Percentiles rank a stretch among this genome's conserved stretches.
phyloP scores from a whole-genome alignment of 2,113 vertebrate species.

The Xiphias gladius region DNA sequence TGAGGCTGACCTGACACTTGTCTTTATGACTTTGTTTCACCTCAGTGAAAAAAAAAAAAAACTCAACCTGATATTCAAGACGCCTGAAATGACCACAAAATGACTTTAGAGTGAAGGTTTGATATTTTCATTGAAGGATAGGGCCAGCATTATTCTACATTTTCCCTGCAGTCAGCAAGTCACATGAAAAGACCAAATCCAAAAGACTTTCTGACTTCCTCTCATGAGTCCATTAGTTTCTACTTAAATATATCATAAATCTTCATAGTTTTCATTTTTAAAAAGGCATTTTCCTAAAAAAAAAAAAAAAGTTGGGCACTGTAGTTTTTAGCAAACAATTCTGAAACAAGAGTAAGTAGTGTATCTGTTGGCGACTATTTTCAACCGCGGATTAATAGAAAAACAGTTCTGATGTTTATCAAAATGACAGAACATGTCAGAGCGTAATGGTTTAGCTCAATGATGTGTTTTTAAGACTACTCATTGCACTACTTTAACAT shows the following conservation, averaged over 20 bases:
- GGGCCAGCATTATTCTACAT: neutral
- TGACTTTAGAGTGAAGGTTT: neutral
- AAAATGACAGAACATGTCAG: neutral
- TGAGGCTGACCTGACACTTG: neutral
- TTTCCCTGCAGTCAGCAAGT: neutral
- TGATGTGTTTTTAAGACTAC: neutral
- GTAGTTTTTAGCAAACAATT: neutral
- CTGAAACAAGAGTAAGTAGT: neutral
- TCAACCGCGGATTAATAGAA: neutral
- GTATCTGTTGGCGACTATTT: neutral
- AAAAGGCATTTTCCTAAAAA: too few species aligned
- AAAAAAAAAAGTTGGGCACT: neutral
- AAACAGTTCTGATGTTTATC: neutral
- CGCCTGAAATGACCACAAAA: neutral
- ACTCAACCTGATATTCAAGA: neutral
- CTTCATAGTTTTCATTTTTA: too few species aligned
- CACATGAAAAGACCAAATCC: neutral
- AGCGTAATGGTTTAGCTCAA: neutral
- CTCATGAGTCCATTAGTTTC: too few species aligned
- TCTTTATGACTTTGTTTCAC: too few species aligned
- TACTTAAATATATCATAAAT: too few species aligned
- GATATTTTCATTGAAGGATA: constrained; percentile 3
- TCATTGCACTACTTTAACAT: neutral
- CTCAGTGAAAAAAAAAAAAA: too few species aligned
- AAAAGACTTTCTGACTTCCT: neutral